Conservation (phyloP, 2,113 vertebrate species). For the Cottus gobio region DNA sequence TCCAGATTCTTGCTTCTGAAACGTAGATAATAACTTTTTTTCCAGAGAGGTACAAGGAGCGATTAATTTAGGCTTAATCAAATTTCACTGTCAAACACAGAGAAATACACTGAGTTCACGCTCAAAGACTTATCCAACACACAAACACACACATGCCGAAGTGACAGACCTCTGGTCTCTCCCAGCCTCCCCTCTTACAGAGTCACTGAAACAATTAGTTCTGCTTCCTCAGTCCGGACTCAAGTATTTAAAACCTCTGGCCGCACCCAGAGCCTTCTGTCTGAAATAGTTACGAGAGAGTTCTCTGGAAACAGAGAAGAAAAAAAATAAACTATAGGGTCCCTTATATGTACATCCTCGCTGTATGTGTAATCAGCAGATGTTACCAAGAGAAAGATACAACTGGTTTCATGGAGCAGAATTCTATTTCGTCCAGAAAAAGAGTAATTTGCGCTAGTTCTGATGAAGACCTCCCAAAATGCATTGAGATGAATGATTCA, state of each 20-base stretch:
- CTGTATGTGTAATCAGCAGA: conserved; percentile 23
- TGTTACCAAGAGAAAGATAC: conserved; percentile 4
- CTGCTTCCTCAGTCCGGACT: conserved; percentile 40
- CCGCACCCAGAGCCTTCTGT: conserved; percentile 32
- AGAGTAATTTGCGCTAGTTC: neutral
- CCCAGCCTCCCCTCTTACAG: conserved; percentile 34
- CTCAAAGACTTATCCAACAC: neutral
- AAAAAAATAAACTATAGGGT: neutral
- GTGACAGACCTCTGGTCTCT: conserved; percentile 28
- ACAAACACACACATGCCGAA: neutral
- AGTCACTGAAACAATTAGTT: conserved; percentile 66
- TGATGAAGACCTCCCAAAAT: neutral
- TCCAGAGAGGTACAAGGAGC: neutral
- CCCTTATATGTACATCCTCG: neutral
- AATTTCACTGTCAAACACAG: neutral
- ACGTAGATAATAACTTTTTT: neutral
- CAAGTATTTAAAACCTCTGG: conserved; percentile 53
- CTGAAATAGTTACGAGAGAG: conserved; percentile 17
- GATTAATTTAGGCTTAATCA: conserved; percentile 22
- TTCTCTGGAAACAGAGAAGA: neutral
- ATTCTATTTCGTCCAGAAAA: neutral
- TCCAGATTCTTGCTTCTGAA: conserved; percentile 39
- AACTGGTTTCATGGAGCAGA: neutral
- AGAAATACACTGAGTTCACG: neutral
- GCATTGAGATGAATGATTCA: neutral